Evolutionary conservation across 1,140 invertebrate species (phyloP), one percentile per base, ranked within the genome.

Genomic region (Littorina saxatilis): DNA sequence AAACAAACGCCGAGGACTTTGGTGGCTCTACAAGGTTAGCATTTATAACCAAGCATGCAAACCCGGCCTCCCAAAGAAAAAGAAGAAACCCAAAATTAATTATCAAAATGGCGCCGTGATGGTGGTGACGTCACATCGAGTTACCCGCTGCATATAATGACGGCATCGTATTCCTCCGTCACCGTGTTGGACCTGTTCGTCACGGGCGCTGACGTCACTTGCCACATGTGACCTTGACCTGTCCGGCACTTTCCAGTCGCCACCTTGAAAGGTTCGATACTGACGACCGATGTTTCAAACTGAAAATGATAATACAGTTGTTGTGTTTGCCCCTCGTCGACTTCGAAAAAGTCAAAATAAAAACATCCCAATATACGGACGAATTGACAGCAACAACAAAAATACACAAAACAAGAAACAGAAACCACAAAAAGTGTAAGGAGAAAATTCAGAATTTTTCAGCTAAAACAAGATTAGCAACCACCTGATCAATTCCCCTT

Each of bases 121-220:
- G n/a, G n/a, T n/a, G n/a, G n/a, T n/a, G n/a, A n/a, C n/a, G n/a
- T n/a, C n/a, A n/a, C n/a, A n/a, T n/a, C n/a, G n/a, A 58, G 20
- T 17, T 88, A 95, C 94, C 97, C 97, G 90, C 96, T 97, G 90
- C 96, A 97, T 17, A 98, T 94, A 91, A 97, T 94, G 27, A 98
- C 94, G 72, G 95, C 95, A 92, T 98, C 96, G 89, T 89, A 90
- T n/a, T 68, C 68, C 40, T 85, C 77, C 20, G 84, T 84, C 32
- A 82, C 29, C 17, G 50, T 39, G 20, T 73, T 29, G 7, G 74
- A n/a, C 58, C 32, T 73, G 29, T 83, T 32, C 9, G 17, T 17
- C n/a, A 68, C 76, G 35, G 50, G 58, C 1, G 85, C 68, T 52
- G 61, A 68, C 58, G 85, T 83, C 47, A 89, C 77, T 82, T 89